A percentile compares a stretch with the other conserved stretches of the same genome.
Conservation (phyloP, 2,888 invertebrate genomes). For the Caenorhabditis sp. region DNA sequence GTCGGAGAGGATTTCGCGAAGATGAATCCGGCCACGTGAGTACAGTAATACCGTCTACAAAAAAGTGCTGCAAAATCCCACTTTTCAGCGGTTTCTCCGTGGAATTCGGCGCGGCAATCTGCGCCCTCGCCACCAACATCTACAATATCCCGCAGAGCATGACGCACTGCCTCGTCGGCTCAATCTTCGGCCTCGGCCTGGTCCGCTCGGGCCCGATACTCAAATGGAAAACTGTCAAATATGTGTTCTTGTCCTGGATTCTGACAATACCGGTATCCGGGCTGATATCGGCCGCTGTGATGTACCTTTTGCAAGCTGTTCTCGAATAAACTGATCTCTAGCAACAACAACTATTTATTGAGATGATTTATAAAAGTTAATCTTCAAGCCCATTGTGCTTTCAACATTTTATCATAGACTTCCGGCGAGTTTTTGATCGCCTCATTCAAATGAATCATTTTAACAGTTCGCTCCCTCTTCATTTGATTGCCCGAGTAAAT, state of each 20-base stretch:
- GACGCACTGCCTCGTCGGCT: slow-evolving; percentile 93
- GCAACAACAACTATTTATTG: not conserved
- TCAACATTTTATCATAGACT: slow-evolving; percentile 5
- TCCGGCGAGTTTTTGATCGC: not conserved
- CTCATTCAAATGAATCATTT: not conserved
- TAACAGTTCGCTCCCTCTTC: no score
- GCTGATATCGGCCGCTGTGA: slow-evolving; percentile 40
- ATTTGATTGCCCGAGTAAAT: not conserved
- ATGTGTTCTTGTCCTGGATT: slow-evolving; percentile 51
- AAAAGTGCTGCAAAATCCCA: slow-evolving; percentile 77
- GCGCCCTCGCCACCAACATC: slow-evolving; percentile 95
- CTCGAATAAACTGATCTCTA: not conserved
- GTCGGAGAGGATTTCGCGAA: slow-evolving; percentile 87
- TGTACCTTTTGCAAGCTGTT: slow-evolving; percentile 35
- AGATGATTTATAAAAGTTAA: not conserved
- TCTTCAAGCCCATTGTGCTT: slow-evolving; percentile 17
- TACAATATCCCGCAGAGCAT: slow-evolving; percentile 96
- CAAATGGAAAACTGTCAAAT: slow-evolving; percentile 50
- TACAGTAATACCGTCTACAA: not conserved
- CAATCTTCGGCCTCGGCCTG: slow-evolving; percentile 49
- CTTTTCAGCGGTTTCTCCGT: slow-evolving; percentile 88
- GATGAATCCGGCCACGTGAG: slow-evolving; percentile 57
- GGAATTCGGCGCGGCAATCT: slow-evolving; percentile 94
- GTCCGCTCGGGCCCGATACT: slow-evolving; percentile 53
- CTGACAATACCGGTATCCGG: slow-evolving; percentile 54